Evolutionary conservation across 2,113 vertebrate genomes (phyloP), one percentile per base, ranked within the genome.

Genomic region (Lontra canadensis): DNA sequence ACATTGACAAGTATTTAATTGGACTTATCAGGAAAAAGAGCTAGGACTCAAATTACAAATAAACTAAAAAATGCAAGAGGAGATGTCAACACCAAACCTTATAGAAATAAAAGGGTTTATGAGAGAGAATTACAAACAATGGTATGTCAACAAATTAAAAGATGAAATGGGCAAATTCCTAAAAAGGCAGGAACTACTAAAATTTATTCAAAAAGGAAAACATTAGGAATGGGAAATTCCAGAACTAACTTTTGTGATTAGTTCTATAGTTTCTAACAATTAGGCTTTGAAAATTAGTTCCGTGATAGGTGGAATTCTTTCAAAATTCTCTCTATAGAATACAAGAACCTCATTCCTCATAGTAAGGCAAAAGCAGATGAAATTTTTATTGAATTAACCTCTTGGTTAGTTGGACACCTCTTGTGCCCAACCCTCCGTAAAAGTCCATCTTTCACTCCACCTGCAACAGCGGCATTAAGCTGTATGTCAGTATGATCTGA

Each of bases 121-220:
- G 74, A 73, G 29, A 44, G 34, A 91, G 91, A 69, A 63, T 78
- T 39, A 86, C 36, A 25, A 91, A 92, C 23, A 82, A 39, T 1
- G 20, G 21, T 20, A 90, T 18, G 8, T 18, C 36, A 74, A 84
- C 71, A 93, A 81, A 86, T 76, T 76, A 81, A 1, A 1, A 69
- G 39, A 71, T 78, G n/a, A 96, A 82, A 90, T 36, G 74, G 74
- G 36, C 31, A 91, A 57, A 88, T n/a, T 95, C 84, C 61, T 92
- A 94, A n/a, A 81, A 93, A 86, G 6, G 74, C 0, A 92, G 42
- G 88, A 87, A 92, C 17, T 59, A 78, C 61, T 71, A 6, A 57
- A 90, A 83, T 20, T 78, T 29, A 96, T 25, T 90, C 55, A 87
- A 82, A 31, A 95, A 83, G 39, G 57, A 82, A 95, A 83, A 5